Base-by-base conservation (phyloP, 2,113 vertebrate genomes). In the Laterallus jamaicensis region DNA sequence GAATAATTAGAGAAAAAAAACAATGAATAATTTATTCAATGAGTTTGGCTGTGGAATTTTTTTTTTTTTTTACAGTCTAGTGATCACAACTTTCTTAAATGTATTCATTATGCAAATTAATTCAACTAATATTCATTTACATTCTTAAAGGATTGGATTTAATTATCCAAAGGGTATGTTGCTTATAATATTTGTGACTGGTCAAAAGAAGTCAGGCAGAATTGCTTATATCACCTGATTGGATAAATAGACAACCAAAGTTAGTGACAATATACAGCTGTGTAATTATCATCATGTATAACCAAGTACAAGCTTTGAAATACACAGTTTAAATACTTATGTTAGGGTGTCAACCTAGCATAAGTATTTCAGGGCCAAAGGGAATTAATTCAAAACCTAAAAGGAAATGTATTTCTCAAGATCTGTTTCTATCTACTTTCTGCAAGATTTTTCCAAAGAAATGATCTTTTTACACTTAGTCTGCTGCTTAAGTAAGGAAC, bases 1-100 rank as follows among this genome's bases (percentile, higher is more conserved):
- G 87, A 96, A 81, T 93, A 95, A 94, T 93, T 95, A 89, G 77
- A 82, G 24, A 15, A 58, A 92, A 93, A 90, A 71, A 52, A 2
- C 26, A 83, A 82, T 68, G 52, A 93, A 89, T 94, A 93, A 96
- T 93, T 94, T 95, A 96, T 96, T 96, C 90, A 95, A 85, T 90
- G 55, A 86, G 77, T 88, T 91, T 95, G 7, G 11, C 39, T 79
- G 64, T 10, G 15, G 11, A 3, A 4, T 29, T 25, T 39, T 12
- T 32, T 70, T 70, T 94, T 88, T 86, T 81, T 40, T 2, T 44
- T 82, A 42, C 67, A 90, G 42, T n/a, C 3, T 91, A 80, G 54
- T 80, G 78, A 93, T 95, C 87, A 70, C 71, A 96, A 94, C 82
- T 96, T 95, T 94, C 82, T 88, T 68, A 90, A 92, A 63, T 26